These are phyloP conservation scores for Apodemus agrarius DNA, from an alignment of 2,797 vertebrate species.

Conservation along the genomic window DNA sequence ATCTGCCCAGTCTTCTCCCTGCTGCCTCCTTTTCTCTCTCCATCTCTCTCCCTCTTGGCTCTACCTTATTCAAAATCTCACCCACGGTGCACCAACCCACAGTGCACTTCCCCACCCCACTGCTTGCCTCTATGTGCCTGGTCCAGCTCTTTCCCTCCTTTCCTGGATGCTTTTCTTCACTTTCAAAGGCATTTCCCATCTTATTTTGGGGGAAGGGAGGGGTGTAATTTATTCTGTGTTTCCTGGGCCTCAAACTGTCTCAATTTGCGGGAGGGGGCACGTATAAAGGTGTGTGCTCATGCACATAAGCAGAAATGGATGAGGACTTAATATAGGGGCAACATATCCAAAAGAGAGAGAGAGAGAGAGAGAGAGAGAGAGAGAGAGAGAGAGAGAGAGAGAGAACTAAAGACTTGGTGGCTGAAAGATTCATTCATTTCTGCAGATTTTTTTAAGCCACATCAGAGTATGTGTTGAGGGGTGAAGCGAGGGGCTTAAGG, in stretches of 20 bases:
- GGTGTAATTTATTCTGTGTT: neutral
- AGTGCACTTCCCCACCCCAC: neutral
- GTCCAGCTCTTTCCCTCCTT: neutral
- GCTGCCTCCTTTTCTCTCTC: neutral
- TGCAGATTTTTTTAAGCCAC: neutral
- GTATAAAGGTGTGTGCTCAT: neutral
- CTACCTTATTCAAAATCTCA: neutral
- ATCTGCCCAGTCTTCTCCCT: neutral
- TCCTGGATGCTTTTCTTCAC: neutral
- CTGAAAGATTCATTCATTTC: neutral
- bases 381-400: no score
- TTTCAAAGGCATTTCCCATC: constrained; percentile 3
- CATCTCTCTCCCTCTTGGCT: neutral
- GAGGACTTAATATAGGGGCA: neutral
- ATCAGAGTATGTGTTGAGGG: neutral
- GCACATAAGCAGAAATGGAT: neutral
- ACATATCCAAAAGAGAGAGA: neutral
- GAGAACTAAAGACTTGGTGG: neutral
- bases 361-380: no score
- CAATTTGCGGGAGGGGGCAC: no score
- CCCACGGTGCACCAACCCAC: neutral
- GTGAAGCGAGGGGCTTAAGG: neutral
- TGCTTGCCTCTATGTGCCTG: neutral
- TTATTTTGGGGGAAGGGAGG: neutral
- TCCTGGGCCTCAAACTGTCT: neutral